Conservation (phyloP, 2,797 vertebrate genomes). For the Parambassis ranga region DNA sequence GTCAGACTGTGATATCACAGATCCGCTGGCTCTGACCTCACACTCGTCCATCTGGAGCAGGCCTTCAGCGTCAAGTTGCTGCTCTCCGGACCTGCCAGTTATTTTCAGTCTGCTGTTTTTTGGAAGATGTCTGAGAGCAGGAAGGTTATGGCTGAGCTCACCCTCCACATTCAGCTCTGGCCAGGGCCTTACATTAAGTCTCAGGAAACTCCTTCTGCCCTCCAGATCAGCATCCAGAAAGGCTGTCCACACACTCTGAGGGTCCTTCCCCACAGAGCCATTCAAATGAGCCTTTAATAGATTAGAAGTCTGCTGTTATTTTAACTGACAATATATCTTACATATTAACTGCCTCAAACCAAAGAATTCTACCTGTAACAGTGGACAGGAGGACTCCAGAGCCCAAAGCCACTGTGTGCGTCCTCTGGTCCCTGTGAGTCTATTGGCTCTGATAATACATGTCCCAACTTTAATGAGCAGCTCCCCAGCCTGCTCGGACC, state of each 20-base stretch:
- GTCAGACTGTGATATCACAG: conserved; percentile 60
- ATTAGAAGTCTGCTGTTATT: conserved; percentile 46
- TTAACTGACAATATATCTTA: background rate
- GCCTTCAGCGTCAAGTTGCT: conserved; percentile 43
- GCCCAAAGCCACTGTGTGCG: conserved; percentile 73
- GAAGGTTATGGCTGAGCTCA: conserved; percentile 71
- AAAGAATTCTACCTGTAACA: conserved; percentile 73
- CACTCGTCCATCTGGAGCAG: conserved; percentile 71
- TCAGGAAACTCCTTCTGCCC: conserved; percentile 58
- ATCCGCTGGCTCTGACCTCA: conserved; percentile 61
- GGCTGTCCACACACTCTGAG: conserved; percentile 55
- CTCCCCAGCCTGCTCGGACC: conserved; percentile 29
- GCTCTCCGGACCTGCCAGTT: conserved; percentile 34
- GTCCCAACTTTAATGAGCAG: conserved; percentile 75
- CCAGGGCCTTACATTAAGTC: conserved; percentile 60
- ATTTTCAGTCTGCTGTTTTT: conserved; percentile 65
- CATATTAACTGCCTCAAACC: background rate
- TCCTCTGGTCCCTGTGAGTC: conserved; percentile 41
- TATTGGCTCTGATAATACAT: conserved; percentile 74
- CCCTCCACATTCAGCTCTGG: conserved; percentile 68
- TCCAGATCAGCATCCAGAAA: conserved; percentile 46
- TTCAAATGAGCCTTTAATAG: conserved; percentile 64
- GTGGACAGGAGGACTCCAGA: conserved; percentile 72
- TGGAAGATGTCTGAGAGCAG: conserved; percentile 61
- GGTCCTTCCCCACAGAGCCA: conserved; percentile 71